Conservation (phyloP, 1,140 invertebrate genomes). For the Trichonephila clavipes region DNA sequence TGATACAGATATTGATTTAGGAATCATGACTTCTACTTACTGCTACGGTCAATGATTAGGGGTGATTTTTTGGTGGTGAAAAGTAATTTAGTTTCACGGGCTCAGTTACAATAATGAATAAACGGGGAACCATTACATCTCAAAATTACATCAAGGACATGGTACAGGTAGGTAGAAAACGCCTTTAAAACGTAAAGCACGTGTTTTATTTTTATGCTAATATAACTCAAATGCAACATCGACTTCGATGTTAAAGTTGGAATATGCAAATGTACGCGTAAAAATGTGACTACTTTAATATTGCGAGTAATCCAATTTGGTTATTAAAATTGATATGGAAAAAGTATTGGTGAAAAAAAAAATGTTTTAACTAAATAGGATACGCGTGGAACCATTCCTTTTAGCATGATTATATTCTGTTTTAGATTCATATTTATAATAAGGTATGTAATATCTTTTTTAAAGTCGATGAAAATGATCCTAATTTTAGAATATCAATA, state of each 20-base stretch:
- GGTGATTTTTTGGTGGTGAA: slow-evolving; percentile 11
- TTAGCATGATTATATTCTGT: no score
- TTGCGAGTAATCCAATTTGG: no score
- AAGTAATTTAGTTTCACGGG: slow-evolving; percentile 42
- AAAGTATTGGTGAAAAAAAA: no score
- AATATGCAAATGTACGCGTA: no score
- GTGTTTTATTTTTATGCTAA: neutral
- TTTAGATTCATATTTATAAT: no score
- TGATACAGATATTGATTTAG: slow-evolving; percentile 66
- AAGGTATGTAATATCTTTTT: no score
- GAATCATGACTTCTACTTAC: slow-evolving; percentile 46
- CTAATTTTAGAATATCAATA: no score
- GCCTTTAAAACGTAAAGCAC: neutral
- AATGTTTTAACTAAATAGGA: no score
- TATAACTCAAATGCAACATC: neutral
- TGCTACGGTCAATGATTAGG: slow-evolving; percentile 51
- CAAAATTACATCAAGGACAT: slow-evolving; percentile 23
- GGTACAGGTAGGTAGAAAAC: neutral
- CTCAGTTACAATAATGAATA: slow-evolving; percentile 26
- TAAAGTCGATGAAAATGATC: no score
- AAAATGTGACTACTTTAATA: no score
- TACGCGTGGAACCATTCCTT: no score
- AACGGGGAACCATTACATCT: slow-evolving; percentile 20
- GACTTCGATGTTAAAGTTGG: neutral
- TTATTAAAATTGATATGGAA: no score